Evolutionary conservation across 2,888 invertebrate genomes (phyloP).

Genomic region (Xylota sylvarum): DNA sequence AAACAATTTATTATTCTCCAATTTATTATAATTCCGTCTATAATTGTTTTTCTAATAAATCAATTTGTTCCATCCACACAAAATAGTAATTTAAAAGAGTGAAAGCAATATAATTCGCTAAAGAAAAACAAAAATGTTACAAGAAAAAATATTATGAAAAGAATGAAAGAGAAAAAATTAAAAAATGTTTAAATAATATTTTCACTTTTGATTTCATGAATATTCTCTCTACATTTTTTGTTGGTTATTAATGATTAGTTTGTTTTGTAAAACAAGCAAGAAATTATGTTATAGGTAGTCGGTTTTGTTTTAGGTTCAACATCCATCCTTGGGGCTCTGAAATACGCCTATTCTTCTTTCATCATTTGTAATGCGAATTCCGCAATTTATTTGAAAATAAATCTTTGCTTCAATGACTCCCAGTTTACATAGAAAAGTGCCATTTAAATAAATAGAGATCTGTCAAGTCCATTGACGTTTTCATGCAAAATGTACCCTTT

Average conservation of each 20-base stretch:
- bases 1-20: slow-evolving; percentile 13
- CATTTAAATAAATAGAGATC: too few species aligned
- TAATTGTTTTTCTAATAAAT: slow-evolving; percentile 11
- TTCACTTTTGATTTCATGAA: slow-evolving; percentile 24
- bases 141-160: background rate
- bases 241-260: slow-evolving; percentile 8
- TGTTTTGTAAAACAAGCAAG: background rate
- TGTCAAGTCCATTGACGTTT: too few species aligned
- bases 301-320: background rate
- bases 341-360: too few species aligned
- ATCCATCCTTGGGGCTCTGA: background rate
- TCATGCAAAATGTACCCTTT: background rate
- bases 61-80: background rate
- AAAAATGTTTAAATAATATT: slow-evolving; percentile 16
- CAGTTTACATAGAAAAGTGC: too few species aligned
- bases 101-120: slow-evolving; percentile 2
- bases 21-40: background rate
- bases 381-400: too few species aligned
- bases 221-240: background rate
- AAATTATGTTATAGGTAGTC: background rate
- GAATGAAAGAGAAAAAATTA: background rate
- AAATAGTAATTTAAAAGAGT: slow-evolving; percentile 10
- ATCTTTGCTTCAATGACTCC: too few species aligned
- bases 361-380: too few species aligned
- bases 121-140: background rate